These are phyloP conservation scores for Cryptophagus acutangulus DNA, from an alignment of 2,888 invertebrate species.

Conservation along the genomic window DNA sequence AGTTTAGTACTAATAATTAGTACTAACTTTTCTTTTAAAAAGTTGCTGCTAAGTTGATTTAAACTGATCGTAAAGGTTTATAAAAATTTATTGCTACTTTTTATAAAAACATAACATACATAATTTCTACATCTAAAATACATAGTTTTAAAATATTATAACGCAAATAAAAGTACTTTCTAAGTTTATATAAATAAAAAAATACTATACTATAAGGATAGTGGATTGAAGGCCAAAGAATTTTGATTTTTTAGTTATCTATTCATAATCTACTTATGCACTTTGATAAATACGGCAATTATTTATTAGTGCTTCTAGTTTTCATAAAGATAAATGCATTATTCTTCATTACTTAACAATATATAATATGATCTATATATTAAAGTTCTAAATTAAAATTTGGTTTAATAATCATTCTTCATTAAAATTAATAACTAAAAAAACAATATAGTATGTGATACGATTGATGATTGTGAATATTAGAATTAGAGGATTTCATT, in stretches of 20 bases:
- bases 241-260: too few relatives aligned
- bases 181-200: too few relatives aligned
- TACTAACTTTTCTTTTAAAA: too few relatives aligned
- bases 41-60: too few relatives aligned
- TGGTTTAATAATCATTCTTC: conserved; percentile 7
- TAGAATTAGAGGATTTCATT: conserved; percentile 14
- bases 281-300: conserved; percentile 27
- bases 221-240: too few relatives aligned
- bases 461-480: conserved; percentile 13
- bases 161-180: too few relatives aligned
- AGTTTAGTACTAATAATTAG: too few relatives aligned
- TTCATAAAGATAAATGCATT: conserved; percentile 14
- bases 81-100: conserved; percentile 6
- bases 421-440: neutral
- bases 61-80: too few relatives aligned
- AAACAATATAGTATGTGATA: conserved; percentile 8
- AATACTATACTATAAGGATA: too few relatives aligned
- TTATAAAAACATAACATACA: conserved; percentile 1
- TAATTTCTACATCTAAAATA: conserved; percentile 7
- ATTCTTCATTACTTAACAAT: conserved; percentile 32
- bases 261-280: conserved; percentile 1
- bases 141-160: conserved; percentile 4
- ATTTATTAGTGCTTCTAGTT: conserved; percentile 31
- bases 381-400: conserved; percentile 27
- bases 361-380: conserved; percentile 38